These are phyloP conservation scores for Ostrea denselamellosa DNA, from an alignment of 1,140 invertebrate genomes.

Conservation along the genomic window DNA sequence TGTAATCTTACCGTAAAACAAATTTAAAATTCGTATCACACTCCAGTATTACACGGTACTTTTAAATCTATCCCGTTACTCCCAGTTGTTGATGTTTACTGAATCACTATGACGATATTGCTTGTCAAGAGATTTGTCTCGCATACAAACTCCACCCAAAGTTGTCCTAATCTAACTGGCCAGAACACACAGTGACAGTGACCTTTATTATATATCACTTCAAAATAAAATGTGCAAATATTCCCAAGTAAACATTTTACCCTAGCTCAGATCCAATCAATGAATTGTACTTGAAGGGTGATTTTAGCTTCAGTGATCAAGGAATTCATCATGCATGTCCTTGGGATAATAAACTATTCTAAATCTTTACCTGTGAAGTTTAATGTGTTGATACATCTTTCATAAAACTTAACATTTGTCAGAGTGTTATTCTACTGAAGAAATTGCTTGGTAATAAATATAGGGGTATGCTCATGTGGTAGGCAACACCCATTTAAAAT, in stretches of 20 bases:
- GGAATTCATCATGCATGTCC: not conserved
- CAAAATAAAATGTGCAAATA: constrained; percentile 15
- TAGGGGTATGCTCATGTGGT: no score
- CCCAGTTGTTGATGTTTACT: not conserved
- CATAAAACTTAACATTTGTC: no score
- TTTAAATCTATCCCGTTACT: not conserved
- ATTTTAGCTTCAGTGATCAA: not conserved
- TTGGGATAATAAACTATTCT: not conserved
- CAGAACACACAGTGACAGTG: not conserved
- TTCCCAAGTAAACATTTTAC: not conserved
- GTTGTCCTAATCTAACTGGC: not conserved
- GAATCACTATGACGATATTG: constrained; percentile 22
- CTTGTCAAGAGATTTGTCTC: not conserved
- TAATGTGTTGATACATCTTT: no score
- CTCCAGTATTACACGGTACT: not conserved
- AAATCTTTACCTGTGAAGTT: not conserved
- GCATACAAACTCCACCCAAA: not conserved
- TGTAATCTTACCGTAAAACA: not conserved
- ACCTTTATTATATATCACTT: not conserved
- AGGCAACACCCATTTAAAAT: no score
- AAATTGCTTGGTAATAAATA: no score
- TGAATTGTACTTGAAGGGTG: not conserved
- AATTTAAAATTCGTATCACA: not conserved
- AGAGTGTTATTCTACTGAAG: no score
- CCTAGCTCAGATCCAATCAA: not conserved